Conservation (phyloP, 2,888 invertebrate species). For the Coleophora flavipennella region DNA sequence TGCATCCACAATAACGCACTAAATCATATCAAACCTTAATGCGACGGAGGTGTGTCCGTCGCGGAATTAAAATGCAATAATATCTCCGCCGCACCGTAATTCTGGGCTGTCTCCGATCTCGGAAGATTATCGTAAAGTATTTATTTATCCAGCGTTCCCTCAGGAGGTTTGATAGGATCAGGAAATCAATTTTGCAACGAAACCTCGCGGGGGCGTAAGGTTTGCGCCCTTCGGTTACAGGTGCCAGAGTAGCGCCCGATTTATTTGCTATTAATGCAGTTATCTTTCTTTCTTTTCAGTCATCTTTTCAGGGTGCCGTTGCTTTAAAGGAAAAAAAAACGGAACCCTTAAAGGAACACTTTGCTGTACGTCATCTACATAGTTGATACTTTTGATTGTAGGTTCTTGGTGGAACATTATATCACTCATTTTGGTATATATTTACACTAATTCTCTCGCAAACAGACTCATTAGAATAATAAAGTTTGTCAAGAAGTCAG, state of each 20-base stretch:
- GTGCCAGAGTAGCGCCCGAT: constrained; percentile 37
- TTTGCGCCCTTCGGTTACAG: constrained; percentile 51
- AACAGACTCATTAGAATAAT: too few species aligned
- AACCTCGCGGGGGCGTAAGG: constrained; percentile 62
- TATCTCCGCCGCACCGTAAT: constrained; percentile 56
- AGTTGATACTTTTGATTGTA: too few species aligned
- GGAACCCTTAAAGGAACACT: too few species aligned
- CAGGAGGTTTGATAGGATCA: constrained; percentile 64
- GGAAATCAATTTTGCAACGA: constrained; percentile 67
- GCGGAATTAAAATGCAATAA: constrained; percentile 69
- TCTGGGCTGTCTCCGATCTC: constrained; percentile 62
- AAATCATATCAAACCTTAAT: constrained; percentile 61
- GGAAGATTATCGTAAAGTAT: constrained; percentile 66
- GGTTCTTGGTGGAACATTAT: too few species aligned
- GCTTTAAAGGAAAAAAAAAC: too few species aligned
- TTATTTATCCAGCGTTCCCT: constrained; percentile 67
- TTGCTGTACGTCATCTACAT: too few species aligned
- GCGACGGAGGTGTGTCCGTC: constrained; percentile 57
- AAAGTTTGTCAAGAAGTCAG: too few species aligned
- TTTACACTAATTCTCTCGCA: too few species aligned
- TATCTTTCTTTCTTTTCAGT: too few species aligned
- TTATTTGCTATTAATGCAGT: constrained; percentile 32
- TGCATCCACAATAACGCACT: constrained; percentile 53
- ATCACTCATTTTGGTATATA: too few species aligned
- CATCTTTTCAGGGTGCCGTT: too few species aligned